Evolutionary conservation across 2,797 vertebrate genomes (phyloP).

Genomic region (Oryzias dopingdopingensis): DNA sequence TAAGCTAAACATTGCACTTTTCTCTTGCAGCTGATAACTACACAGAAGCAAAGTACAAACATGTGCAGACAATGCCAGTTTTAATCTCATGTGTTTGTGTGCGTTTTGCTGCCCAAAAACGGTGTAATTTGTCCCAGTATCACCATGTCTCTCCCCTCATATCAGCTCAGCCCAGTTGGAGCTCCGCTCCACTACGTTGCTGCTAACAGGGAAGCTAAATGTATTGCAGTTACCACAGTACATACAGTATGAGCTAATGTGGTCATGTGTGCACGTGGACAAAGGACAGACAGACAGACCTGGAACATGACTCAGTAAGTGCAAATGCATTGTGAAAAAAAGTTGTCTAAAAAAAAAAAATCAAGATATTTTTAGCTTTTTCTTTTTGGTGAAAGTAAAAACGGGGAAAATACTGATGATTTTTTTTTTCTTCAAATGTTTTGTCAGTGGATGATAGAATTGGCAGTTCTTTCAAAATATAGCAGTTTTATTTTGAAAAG

Average conservation of each 20-base stretch:
- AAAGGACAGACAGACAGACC: not conserved
- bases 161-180: conserved; percentile 74
- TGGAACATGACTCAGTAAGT: conserved; percentile 46
- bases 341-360: too few species aligned
- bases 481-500: conserved; percentile 42
- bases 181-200: conserved; percentile 66
- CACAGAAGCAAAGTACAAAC: conserved; percentile 12
- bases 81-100: conserved; percentile 9
- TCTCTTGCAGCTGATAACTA: conserved; percentile 4
- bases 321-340: too few species aligned
- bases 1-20: not conserved
- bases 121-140: conserved; percentile 16
- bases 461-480: conserved; percentile 27
- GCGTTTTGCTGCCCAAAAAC: conserved; percentile 6
- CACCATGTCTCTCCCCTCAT: conserved; percentile 45
- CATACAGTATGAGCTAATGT: conserved; percentile 60
- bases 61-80: conserved; percentile 35
- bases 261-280: conserved; percentile 23
- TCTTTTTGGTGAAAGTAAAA: too few species aligned
- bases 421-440: too few species aligned
- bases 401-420: too few species aligned
- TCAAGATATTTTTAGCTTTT: too few species aligned
- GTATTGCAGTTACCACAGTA: conserved; percentile 68
- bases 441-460: conserved; percentile 10
- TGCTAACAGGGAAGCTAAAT: conserved; percentile 63